phyloP scores from a whole-genome alignment of 2,113 vertebrate genomes.

The Oncorhynchus nerka region DNA sequence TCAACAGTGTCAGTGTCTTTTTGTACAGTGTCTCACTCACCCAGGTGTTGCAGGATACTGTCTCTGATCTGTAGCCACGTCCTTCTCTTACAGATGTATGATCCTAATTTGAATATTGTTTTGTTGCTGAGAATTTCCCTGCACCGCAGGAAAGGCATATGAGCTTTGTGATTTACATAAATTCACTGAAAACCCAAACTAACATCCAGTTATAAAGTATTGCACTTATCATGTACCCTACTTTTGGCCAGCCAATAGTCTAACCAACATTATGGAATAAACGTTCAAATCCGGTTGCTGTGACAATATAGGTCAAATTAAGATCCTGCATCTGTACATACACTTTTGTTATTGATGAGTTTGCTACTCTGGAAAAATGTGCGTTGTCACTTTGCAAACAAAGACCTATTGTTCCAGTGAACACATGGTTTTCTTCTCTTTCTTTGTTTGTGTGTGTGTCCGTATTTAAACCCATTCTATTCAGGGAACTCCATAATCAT shows the following conservation, averaged over 20 bases:
- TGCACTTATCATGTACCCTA: no score
- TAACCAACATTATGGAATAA: no score
- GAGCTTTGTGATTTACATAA: no score
- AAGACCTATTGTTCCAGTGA: constrained; percentile 49
- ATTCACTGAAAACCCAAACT: no score
- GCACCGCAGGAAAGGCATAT: no score
- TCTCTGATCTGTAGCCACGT: constrained; percentile 55
- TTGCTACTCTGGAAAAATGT: constrained; percentile 61
- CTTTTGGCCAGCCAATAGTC: no score
- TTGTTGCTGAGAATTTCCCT: no score
- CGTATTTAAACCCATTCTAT: constrained; percentile 1
- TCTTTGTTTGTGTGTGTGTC: constrained; percentile 30
- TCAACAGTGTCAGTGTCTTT: neutral
- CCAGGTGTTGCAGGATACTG: constrained; percentile 11
- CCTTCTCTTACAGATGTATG: constrained; percentile 33
- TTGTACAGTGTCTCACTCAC: neutral
- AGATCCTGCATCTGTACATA: constrained; percentile 20
- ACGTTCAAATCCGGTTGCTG: no score
- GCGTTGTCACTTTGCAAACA: constrained; percentile 56
- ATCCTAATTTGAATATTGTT: no score
- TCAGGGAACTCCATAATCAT: neutral
- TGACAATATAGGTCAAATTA: no score
- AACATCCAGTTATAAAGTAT: no score
- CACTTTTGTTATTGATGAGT: constrained; percentile 59
- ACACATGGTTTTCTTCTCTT: constrained; percentile 41